Evolutionary conservation across 2,888 invertebrate species (phyloP).

Genomic region (Labia minor): DNA sequence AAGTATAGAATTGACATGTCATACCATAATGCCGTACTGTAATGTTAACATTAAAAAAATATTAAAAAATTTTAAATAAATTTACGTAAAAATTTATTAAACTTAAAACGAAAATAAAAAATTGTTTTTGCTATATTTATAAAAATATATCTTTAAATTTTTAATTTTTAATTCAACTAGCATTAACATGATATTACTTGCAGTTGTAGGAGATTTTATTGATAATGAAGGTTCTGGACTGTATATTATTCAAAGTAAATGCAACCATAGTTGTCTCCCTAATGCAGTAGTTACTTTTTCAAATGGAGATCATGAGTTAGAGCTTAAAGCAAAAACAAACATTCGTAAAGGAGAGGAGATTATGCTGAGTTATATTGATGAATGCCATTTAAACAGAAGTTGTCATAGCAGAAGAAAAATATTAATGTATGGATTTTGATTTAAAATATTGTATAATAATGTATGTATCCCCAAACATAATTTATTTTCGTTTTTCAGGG

Average conservation of each 20-base stretch:
- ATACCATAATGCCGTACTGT: too few species aligned
- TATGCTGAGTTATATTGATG: conserved; percentile 80
- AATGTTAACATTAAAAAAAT: too few species aligned
- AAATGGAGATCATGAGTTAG: conserved; percentile 65
- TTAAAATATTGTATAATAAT: background rate
- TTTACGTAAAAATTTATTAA: background rate
- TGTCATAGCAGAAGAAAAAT: conserved; percentile 79
- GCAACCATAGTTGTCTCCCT: conserved; percentile 86
- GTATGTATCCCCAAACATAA: too few species aligned
- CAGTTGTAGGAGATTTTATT: conserved; percentile 59
- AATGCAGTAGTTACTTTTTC: conserved; percentile 80
- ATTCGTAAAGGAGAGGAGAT: conserved; percentile 79
- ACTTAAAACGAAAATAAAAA: conserved; percentile 17
- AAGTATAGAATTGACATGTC: too few species aligned
- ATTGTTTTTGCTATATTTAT: too few species aligned
- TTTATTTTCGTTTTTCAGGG: conserved; percentile 39
- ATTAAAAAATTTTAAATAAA: too few species aligned
- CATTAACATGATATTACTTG: too few species aligned
- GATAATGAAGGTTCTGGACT: conserved; percentile 89
- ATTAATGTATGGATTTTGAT: conserved; percentile 35
- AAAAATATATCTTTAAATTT: too few species aligned
- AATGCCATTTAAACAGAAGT: conserved; percentile 67
- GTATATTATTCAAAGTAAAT: conserved; percentile 72
- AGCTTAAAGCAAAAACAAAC: conserved; percentile 56
- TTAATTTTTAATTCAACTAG: too few species aligned